Percentiles rank a stretch among this genome's conserved stretches.
Conservation (phyloP, 2,113 vertebrate species). For the Callopanchax toddi region DNA sequence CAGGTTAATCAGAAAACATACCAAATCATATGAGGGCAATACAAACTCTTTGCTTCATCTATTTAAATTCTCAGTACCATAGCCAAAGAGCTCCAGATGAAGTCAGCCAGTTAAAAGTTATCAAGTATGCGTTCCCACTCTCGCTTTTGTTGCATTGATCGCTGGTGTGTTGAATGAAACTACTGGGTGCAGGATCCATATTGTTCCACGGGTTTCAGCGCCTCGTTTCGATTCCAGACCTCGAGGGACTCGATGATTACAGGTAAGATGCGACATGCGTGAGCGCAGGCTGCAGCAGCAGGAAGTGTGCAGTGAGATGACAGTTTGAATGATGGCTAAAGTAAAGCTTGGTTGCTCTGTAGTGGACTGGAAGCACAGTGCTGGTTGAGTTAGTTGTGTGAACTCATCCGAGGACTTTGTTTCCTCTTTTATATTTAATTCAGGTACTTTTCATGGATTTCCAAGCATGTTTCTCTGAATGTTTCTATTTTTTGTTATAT, state of each 20-base stretch:
- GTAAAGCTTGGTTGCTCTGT: constrained; percentile 6
- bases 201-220: constrained; percentile 11
- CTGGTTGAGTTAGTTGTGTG: neutral
- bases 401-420: constrained; percentile 1
- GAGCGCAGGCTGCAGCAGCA: constrained; percentile 21
- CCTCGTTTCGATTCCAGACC: constrained; percentile 5
- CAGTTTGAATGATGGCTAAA: constrained; percentile 23
- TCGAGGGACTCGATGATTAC: constrained; percentile 12
- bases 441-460: neutral
- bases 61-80: neutral
- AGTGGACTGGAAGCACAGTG: constrained; percentile 10
- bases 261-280: constrained; percentile 38
- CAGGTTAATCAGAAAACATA: too few species aligned
- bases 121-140: neutral
- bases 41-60: neutral
- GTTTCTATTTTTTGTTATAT: too few species aligned
- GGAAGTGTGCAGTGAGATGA: constrained; percentile 25
- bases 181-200: constrained; percentile 26
- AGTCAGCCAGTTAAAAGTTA: constrained; percentile 2
- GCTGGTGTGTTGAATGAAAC: constrained; percentile 18
- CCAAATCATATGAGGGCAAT: neutral
- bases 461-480: too few species aligned
- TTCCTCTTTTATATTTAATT: constrained; percentile 5
- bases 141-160: constrained; percentile 24
- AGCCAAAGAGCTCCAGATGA: too few species aligned